Conservation (phyloP, 2,888 invertebrate species). For the Lypha dubia region DNA sequence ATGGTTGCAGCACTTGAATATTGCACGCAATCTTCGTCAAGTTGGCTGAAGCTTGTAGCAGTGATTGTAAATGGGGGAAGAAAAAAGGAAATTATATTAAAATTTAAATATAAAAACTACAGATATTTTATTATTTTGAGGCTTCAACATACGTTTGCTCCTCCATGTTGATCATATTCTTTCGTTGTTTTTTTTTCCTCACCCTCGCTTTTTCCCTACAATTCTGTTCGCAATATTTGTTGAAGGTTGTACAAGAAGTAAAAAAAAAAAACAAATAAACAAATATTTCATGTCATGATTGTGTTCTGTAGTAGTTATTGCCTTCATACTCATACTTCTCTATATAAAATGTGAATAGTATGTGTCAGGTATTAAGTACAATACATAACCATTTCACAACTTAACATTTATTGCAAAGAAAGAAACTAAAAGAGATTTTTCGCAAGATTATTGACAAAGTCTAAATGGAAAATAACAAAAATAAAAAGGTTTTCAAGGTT, state of each 20-base stretch:
- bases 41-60: constrained; percentile 35
- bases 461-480: not conserved
- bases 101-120: not conserved
- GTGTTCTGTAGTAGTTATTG: constrained; percentile 29
- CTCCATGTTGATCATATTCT: not conserved
- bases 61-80: constrained; percentile 9
- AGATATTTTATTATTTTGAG: constrained; percentile 26
- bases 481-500: constrained; percentile 43
- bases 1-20: constrained; percentile 21
- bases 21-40: constrained; percentile 22
- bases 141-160: constrained; percentile 1
- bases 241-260: constrained; percentile 1
- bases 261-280: too few relatives aligned
- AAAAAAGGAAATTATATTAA: not conserved
- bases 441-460: constrained; percentile 32
- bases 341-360: not conserved
- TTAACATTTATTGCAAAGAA: constrained; percentile 42
- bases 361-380: not conserved
- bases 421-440: constrained; percentile 56
- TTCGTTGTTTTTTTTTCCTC: too few relatives aligned
- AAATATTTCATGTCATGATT: constrained; percentile 43
- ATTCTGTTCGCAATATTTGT: not conserved
- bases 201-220: not conserved
- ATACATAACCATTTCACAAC: not conserved
- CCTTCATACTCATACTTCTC: constrained; percentile 1